phyloP scores from a whole-genome alignment of 2,888 invertebrate genomes.

The Aporophyla lueneburgensis region DNA sequence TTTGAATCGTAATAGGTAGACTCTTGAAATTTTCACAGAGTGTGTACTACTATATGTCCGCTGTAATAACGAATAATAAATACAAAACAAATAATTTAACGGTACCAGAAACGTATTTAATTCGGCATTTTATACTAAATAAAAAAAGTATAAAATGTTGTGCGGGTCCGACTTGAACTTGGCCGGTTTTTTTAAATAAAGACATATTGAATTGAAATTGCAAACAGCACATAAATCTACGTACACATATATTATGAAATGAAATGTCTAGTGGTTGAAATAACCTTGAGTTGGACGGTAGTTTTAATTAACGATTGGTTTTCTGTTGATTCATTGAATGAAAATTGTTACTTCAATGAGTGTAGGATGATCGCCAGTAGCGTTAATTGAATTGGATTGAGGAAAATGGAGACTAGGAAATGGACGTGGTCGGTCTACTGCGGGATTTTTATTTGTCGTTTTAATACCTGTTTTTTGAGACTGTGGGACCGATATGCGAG shows the following conservation, averaged over 20 bases:
- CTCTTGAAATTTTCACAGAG: too few species aligned
- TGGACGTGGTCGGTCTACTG: background rate
- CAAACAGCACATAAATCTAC: background rate
- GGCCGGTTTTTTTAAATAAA: too few species aligned
- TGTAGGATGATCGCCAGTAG: slow-evolving; percentile 29
- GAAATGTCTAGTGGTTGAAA: background rate
- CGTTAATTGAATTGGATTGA: slow-evolving; percentile 41
- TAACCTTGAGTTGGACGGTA: slow-evolving; percentile 32
- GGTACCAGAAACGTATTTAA: too few species aligned
- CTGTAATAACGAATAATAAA: too few species aligned
- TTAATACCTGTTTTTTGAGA: background rate
- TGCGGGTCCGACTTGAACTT: too few species aligned
- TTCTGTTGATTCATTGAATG: slow-evolving; percentile 39
- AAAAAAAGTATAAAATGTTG: too few species aligned
- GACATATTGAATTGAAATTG: background rate
- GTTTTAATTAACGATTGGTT: slow-evolving; percentile 38
- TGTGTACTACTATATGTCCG: too few species aligned
- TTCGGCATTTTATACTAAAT: too few species aligned
- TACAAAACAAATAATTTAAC: too few species aligned
- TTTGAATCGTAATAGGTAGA: too few species aligned
- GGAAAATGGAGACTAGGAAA: slow-evolving; percentile 1
- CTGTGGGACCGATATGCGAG: too few species aligned
- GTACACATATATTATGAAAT: background rate
- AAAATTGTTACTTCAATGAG: slow-evolving; percentile 39
- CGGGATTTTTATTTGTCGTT: background rate